Base-by-base conservation (phyloP, 2,888 invertebrate species). In the Caradrina kadenii region DNA sequence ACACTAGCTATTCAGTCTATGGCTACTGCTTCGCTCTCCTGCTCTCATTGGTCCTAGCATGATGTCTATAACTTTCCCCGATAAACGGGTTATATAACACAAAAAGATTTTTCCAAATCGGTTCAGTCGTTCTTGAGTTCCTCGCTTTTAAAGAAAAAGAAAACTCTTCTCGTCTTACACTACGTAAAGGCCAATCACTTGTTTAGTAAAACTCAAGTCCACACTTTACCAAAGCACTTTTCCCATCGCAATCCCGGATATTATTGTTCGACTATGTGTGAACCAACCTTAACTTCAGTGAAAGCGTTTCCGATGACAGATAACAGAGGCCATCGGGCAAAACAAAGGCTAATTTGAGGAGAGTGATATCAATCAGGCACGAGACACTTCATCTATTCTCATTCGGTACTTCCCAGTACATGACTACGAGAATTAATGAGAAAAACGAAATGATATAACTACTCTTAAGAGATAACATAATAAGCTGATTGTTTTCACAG, bases 261-360 rank as follows among this genome's bases (percentile, higher is more conserved):
- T 48, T 17, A 61, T 49, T 66, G 55, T 69, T 63, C 21, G 39
- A 17, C 35, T 26, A 52, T 22, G 22, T 76, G 62, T 63, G 19
- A 67, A 73, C 55, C 22, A 26, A 58, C 67, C 56, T 48, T 87
- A 86, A 82, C 79, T 81, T 42, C 49, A 83, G 89, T 87, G 90
- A 90, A 89, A 92, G 87, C 84, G 81, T 84, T 87, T 77, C 73
- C 70, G 87, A 87, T 85, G 73, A 60, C 19, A 83, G 84, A 87
- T 86, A 87, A 83, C 74, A 73, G 61, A 58, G 35, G 58, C 64
- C 61, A 76, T 61, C 58, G 69, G 73, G 76, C 71, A 83, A 84
- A 88, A 89, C 87, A 88, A 90, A 85, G 73, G 83, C 82, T 83
- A 82, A 88, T 86, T 86, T 84, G 72, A 69, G 71, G 53, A 76